Percentiles rank a stretch among this genome's conserved stretches.
Conservation (phyloP, 2,113 vertebrate genomes). For the Oenanthe melanoleuca region DNA sequence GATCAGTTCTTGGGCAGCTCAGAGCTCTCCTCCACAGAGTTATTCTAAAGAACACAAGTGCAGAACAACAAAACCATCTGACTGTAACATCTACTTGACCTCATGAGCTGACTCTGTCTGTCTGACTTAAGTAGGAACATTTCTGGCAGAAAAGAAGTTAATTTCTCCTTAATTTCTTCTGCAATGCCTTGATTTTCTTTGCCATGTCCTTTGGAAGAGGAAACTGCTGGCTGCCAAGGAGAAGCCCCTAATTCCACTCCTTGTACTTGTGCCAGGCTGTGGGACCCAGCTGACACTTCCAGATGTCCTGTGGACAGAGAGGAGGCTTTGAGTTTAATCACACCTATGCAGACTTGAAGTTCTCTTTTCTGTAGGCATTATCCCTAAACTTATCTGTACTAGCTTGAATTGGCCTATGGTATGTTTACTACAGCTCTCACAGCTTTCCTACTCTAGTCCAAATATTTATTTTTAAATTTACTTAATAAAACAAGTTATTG, state of each 20-base stretch:
- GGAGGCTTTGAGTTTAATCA: not conserved
- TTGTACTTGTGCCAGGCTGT: not conserved
- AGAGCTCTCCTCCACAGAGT: not conserved
- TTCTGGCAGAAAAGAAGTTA: not conserved
- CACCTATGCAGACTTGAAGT: not conserved
- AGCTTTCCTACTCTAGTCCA: not conserved
- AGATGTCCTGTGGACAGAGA: not conserved
- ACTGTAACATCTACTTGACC: not conserved
- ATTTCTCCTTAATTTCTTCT: not conserved
- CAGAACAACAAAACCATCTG: not conserved
- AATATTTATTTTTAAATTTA: not conserved
- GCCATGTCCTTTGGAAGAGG: not conserved
- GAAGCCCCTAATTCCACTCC: not conserved
- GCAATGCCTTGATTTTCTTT: not conserved
- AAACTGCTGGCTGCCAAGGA: not conserved
- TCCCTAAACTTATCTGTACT: not conserved
- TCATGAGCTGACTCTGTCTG: not conserved
- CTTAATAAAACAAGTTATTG: not conserved
- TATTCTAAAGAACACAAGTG: not conserved
- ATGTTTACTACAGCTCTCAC: not conserved
- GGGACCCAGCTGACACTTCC: not conserved
- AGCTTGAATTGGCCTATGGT: not conserved
- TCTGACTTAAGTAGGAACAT: not conserved
- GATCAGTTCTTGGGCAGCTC: not conserved
- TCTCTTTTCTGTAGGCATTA: not conserved